Evolutionary conservation across 1,140 invertebrate genomes (phyloP).

Genomic region (Lepidurus arcticus): DNA sequence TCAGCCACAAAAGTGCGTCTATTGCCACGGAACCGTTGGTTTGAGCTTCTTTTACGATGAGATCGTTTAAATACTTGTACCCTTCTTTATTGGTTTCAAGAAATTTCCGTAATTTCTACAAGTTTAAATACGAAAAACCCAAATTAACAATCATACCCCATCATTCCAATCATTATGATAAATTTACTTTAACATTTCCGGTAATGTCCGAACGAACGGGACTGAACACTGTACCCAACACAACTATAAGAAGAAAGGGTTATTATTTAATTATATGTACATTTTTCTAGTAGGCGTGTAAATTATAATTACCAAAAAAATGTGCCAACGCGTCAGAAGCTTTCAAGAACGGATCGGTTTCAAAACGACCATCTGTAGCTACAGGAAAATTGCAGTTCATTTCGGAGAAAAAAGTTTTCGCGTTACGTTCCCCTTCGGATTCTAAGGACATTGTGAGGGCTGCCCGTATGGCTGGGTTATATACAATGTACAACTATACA

Average conservation of each 20-base stretch:
- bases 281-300: constrained; percentile 21
- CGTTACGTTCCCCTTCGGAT: background rate
- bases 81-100: constrained; percentile 51
- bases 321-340: constrained; percentile 55
- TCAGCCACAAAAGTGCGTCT: constrained; percentile 62
- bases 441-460: background rate
- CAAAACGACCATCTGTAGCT: constrained; percentile 49
- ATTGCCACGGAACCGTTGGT: constrained; percentile 49
- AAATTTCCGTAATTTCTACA: constrained; percentile 54
- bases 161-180: constrained; percentile 25
- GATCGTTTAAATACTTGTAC: constrained; percentile 57
- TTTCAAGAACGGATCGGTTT: constrained; percentile 55
- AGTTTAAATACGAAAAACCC: constrained; percentile 36
- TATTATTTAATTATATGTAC: constrained; percentile 4
- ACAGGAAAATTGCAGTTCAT: constrained; percentile 27
- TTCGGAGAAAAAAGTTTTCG: constrained; percentile 31
- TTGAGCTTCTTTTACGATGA: constrained; percentile 55
- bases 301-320: constrained; percentile 53
- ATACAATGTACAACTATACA: background rate
- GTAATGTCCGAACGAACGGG: constrained; percentile 66
- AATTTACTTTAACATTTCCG: constrained; percentile 60
- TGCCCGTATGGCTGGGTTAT: background rate
- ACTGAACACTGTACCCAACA: constrained; percentile 63
- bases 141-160: too few relatives aligned
- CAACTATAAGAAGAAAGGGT: constrained; percentile 48